These are phyloP conservation scores for Oryzias woworae DNA, from an alignment of 2,113 vertebrate genomes.

Conservation along the genomic window DNA sequence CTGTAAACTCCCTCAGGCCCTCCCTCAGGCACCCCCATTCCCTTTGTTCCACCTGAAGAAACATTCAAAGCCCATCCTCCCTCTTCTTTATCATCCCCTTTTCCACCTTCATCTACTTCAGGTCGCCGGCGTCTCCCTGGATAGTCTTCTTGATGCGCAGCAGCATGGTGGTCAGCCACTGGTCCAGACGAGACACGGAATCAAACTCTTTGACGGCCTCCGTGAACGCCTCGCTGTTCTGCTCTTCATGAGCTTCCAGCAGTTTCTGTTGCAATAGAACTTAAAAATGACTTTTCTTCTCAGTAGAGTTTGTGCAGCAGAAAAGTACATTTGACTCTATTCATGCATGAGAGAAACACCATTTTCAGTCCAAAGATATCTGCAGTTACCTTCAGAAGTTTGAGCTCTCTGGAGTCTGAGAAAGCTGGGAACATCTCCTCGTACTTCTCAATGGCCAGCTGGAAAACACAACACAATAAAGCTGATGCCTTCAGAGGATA, in stretches of 20 bases:
- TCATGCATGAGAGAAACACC: neutral
- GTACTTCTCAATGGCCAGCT: slow-evolving; percentile 91
- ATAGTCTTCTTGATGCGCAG: slow-evolving; percentile 98
- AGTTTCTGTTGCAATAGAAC: slow-evolving; percentile 84
- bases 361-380: too few relatives aligned
- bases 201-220: slow-evolving; percentile 97
- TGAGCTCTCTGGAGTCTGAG: slow-evolving; percentile 90
- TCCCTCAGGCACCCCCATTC: neutral
- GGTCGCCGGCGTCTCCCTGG: slow-evolving; percentile 88
- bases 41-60: neutral
- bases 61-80: too few relatives aligned
- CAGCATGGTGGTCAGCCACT: slow-evolving; percentile 96
- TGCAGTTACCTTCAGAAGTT: slow-evolving; percentile 83
- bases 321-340: neutral
- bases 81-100: neutral
- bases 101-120: slow-evolving; percentile 79
- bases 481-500: neutral
- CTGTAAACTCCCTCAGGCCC: slow-evolving; percentile 42
- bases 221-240: slow-evolving; percentile 95
- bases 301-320: neutral
- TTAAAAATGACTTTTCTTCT: neutral
- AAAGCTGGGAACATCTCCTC: slow-evolving; percentile 93
- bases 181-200: slow-evolving; percentile 93
- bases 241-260: slow-evolving; percentile 96
- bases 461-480: slow-evolving; percentile 12